Percentiles rank a stretch among this genome's conserved stretches.
phyloP scores from a whole-genome alignment of 1,140 invertebrate species.

The Drusus annulatus region DNA sequence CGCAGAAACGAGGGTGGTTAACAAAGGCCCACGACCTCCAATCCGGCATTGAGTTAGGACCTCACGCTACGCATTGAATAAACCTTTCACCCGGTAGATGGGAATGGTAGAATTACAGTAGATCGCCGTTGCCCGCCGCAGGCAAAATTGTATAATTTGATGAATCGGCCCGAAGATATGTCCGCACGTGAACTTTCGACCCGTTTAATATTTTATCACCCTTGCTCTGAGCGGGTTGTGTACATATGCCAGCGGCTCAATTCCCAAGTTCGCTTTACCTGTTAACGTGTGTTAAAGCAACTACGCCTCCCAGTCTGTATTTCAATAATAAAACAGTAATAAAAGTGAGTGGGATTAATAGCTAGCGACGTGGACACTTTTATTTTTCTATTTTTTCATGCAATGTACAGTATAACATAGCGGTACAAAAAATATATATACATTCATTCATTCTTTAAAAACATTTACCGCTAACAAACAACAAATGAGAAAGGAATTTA shows the following conservation, averaged over 20 bases:
- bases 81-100: neutral
- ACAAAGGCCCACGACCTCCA: neutral
- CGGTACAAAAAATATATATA: no score
- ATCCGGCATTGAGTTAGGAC: neutral
- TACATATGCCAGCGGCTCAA: slow-evolving; percentile 16
- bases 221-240: neutral
- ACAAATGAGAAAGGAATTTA: no score
- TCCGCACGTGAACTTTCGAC: slow-evolving; percentile 23
- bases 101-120: neutral
- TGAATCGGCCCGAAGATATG: neutral
- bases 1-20: neutral
- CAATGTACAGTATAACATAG: no score
- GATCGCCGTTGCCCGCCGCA: neutral
- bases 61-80: neutral
- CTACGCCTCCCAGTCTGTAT: neutral
- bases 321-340: neutral
- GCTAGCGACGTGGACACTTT: no score
- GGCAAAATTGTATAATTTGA: neutral
- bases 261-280: neutral
- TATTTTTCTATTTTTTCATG: no score
- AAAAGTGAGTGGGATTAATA: neutral
- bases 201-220: slow-evolving; percentile 43
- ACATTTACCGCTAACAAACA: no score
- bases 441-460: no score
- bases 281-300: neutral